These are phyloP conservation scores for Battus philenor DNA, from an alignment of 1,140 invertebrate species.

Conservation along the genomic window DNA sequence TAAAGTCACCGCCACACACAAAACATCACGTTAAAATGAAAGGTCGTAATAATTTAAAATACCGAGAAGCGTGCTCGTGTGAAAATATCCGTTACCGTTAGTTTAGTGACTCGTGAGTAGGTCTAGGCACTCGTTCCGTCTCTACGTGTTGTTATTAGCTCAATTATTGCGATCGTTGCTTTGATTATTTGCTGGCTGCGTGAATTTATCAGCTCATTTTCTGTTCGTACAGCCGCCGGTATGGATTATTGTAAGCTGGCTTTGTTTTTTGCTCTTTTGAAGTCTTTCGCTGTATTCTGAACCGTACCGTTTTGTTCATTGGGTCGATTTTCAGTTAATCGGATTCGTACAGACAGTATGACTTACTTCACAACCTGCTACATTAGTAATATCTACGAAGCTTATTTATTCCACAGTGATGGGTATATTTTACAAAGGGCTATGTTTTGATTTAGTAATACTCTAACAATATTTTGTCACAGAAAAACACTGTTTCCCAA, in stretches of 20 bases:
- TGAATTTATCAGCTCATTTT: constrained; percentile 12
- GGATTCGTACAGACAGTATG: too few species aligned
- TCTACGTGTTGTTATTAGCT: constrained; percentile 11
- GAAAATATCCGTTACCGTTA: constrained; percentile 7
- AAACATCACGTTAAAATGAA: background rate
- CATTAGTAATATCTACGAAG: too few species aligned
- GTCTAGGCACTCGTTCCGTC: background rate
- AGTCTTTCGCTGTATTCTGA: too few species aligned
- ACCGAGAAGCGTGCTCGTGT: constrained; percentile 3
- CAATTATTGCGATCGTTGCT: constrained; percentile 12
- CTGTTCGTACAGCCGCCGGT: background rate
- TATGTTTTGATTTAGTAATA: too few species aligned
- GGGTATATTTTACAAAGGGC: too few species aligned
- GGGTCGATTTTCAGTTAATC: too few species aligned
- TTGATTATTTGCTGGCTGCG: constrained; percentile 9
- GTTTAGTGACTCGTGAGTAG: constrained; percentile 3
- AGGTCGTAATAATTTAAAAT: background rate
- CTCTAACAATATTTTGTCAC: too few species aligned
- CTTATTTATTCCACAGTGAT: too few species aligned
- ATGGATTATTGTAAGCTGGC: constrained; percentile 7
- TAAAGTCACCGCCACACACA: background rate
- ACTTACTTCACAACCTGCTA: too few species aligned
- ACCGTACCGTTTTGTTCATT: too few species aligned
- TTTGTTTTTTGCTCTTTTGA: too few species aligned
- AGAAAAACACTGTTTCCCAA: too few species aligned